A percentile compares a stretch with the other conserved stretches of the same genome.
These are phyloP conservation scores for Thumatha senex DNA, from an alignment of 2,888 invertebrate species.

Conservation along the genomic window DNA sequence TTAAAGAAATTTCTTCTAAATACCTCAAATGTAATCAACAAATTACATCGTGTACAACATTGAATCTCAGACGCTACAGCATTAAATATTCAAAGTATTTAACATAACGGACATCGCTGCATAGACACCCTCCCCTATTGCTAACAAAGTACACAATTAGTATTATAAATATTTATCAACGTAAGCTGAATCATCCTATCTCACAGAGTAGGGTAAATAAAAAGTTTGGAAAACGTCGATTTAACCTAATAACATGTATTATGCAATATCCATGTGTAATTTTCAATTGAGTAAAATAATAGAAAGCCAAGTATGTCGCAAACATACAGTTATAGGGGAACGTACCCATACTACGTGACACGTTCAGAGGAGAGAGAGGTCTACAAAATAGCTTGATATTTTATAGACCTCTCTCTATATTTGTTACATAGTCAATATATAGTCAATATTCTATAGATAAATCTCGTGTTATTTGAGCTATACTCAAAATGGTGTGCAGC, in stretches of 20 bases:
- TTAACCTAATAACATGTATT: not conserved
- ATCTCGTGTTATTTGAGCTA: too few relatives aligned
- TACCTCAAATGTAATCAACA: slow-evolving; percentile 28
- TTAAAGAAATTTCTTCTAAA: slow-evolving; percentile 18
- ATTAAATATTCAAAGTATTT: slow-evolving; percentile 36
- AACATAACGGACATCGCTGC: slow-evolving; percentile 33
- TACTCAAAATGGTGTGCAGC: too few relatives aligned
- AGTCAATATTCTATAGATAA: too few relatives aligned
- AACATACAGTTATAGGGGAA: too few relatives aligned
- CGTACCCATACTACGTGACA: too few relatives aligned
- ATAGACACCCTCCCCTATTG: slow-evolving; percentile 21
- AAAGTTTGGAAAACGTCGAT: slow-evolving; percentile 10
- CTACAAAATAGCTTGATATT: too few relatives aligned
- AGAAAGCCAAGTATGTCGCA: too few relatives aligned
- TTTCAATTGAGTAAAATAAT: too few relatives aligned
- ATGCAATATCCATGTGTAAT: too few relatives aligned
- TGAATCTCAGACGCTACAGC: slow-evolving; percentile 14
- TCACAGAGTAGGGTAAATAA: slow-evolving; percentile 11
- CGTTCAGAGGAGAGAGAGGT: too few relatives aligned
- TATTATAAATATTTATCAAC: slow-evolving; percentile 44
- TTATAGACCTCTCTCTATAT: too few relatives aligned
- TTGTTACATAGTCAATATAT: too few relatives aligned
- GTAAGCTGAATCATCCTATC: slow-evolving; percentile 29
- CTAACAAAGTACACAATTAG: slow-evolving; percentile 44
- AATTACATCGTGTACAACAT: slow-evolving; percentile 26